Evolutionary conservation across 2,888 invertebrate species (phyloP), one percentile per base, ranked within the genome.

Genomic region (Augiades crinisus): DNA sequence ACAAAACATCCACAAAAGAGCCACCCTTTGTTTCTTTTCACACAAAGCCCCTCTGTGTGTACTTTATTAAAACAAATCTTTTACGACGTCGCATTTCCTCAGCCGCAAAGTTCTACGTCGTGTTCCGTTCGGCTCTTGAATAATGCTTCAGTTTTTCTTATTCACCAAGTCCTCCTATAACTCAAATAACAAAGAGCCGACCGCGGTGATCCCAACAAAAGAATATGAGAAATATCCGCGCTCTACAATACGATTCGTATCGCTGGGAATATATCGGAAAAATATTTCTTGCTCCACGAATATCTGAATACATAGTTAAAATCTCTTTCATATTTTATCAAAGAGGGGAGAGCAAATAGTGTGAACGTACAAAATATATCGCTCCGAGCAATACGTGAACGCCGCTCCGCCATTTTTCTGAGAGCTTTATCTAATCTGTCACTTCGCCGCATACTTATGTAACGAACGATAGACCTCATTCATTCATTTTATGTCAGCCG

Each of bases 211-310:
- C 67, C 69, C 70, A 72, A 87, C 86, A 87, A 87, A 87, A 79
- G 84, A 84, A 84, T 82, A 82, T 84, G 78, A 81, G 79, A 81
- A 84, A 83, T 85, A 84, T 82, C 78, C 78, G 68, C 75, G 71
- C 72, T 65, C 71, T 71, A 76, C 79, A 80, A 80, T 80, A 72
- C 69, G 76, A 72, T 79, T 76, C 78, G 78, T 71, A 77, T 80
- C 74, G 75, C 73, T 76, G 27, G 36, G 51, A 72, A 74, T 77
- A 78, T 79, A 82, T 80, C 75, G 78, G 77, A 81, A 76, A n/a
- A 79, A 83, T 78, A 83, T 82, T 80, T 81, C 73, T 74, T 76
- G 70, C 71, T 68, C 61, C 68, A 68, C 67, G 60, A 61, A 67
- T 67, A 65, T 72, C 65, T 64, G 64, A 67, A 67, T 68, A 65